Evolutionary conservation across 2,113 vertebrate genomes (phyloP), one percentile per base, ranked within the genome.

Genomic region (Polypterus bichir): DNA sequence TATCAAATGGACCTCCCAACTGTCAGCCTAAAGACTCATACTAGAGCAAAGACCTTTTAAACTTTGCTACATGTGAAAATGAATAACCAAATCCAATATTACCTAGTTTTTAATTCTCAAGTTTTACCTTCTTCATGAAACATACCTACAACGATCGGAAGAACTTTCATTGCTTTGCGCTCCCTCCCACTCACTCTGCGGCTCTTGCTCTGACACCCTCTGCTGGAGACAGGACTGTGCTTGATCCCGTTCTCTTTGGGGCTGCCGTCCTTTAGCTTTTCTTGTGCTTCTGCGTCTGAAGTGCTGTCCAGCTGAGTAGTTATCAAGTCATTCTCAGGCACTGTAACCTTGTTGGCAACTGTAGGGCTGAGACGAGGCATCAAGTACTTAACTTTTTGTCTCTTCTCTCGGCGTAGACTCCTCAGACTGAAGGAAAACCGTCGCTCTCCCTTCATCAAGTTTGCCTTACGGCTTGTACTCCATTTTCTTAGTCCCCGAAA

Each of bases 141-240:
- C 83, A 67, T 73, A 86, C 84, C 83, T 7, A 86, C 81, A 1
- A 86, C 84, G 0, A 86, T 69, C 0, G 84, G 84, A 44, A 85
- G 71, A 8, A 86, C 84, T 68, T 76, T 84, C 84, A 86, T 86
- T 61, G 84, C 84, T 49, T 86, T 86, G 8, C 79, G 73, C 44
- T 86, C 84, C 1, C 80, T 66, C 4, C 80, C 74, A 4, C 81
- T 86, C 62, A 86, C 82, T 54, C 83, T 67, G 69, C 72, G 80
- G 76, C 80, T 81, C 63, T 78, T 81, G 57, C 68, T 72, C 60
- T 70, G 71, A 46, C 71, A 64, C 3, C 65, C 61, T 47, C 64
- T 68, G 56, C 68, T 74, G 1, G 3, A 57, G 0, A 63, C 2
- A 1, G n/a, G 70, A 4, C 46, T 60, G 59, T 9, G 6, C 47